Base-by-base conservation (phyloP, 2,113 vertebrate genomes). In the Callorhinus ursinus region DNA sequence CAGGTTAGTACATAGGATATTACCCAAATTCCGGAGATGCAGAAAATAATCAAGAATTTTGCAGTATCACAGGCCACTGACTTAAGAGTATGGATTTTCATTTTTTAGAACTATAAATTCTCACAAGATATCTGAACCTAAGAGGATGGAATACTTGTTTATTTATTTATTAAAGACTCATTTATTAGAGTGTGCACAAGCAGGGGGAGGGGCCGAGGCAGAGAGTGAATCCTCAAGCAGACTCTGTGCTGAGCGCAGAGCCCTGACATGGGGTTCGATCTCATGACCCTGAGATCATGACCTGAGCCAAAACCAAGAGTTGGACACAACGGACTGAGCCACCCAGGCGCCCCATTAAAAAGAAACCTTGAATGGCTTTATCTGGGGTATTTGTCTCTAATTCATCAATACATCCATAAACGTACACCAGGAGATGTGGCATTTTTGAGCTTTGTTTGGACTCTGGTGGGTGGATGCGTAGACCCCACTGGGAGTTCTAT, bases 1-100 rank as follows among this genome's bases (percentile, higher is more conserved):
- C 7, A 22, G 26, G 5, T 61, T 88, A 13, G 22, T 46, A 26
- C 72, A n/a, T 42, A 89, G 46, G 18, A 55, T 77, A 53, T 65
- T 16, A 19, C 16, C 55, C 51, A 49, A 63, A 55, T 74, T 83
- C 33, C 31, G 57, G 74, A 93, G 57, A 31, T 71, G 72, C 39
- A 86, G 55, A 93, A 96, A 94, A 79, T 42, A 76, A 51, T 87
- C 22, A 89, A 91, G 49, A 74, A 82, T 59, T 93, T 85, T 49
- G 5, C 18, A 86, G 4, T 81, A 74, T 10, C 57, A 49, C 2
- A 42, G 55, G 61, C 12, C 26, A 77, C 14, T 84, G 36, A 72
- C 72, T 85, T 91, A n/a, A 21, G 6, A 82, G 14, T 77, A 71
- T 65, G 49, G 76, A 65, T 93, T 61, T 18, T 79, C 59, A 42